Evolutionary conservation across 2,113 vertebrate species (phyloP), one percentile per base, ranked within the genome.

Genomic region (Nesogale talazaci): DNA sequence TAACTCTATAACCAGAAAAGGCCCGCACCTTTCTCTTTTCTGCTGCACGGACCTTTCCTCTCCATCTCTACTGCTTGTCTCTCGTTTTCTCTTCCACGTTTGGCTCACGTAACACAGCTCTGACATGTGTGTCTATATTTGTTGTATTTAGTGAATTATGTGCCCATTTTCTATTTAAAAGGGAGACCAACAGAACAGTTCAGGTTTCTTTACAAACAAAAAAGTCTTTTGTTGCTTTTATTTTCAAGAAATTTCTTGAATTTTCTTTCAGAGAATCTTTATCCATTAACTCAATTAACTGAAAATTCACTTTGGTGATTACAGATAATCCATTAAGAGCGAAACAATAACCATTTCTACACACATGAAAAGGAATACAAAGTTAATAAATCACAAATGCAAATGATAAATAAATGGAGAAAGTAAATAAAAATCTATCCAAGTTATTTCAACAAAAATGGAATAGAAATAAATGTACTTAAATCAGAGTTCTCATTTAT

Each of bases 391-490:
- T 36, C 25, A 36, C 85, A 96, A 91, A 11, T 67, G 17, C 84
- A 89, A 93, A 94, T 72, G 16, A 78, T 23, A 93, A 95, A 92
- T 88, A 95, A 91, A 72, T 69, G 63, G 25, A 88, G 31, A 90
- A 94, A 94, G n/a, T 79, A 94, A 94, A 93, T 77, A 85, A 87
- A 95, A 95, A 94, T 94, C 87, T 94, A 88, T 9, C 52, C 78
- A 95, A 92, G 91, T 82, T 81, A 94, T 65, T 79, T 92, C 23
- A 88, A 94, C 67, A 86, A 86, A 92, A 94, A 75, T 56, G 29
- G 61, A 84, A 93, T 52, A 52, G 46, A 94, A 92, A 93, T 89
- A 88, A 95, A 91, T 52, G 83, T 38, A 95, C 93, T 90, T 80
- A 92, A 93, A 94, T 52, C 36, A 94, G 14, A 63, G 31, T 74